phyloP scores from a whole-genome alignment of 2,888 invertebrate genomes.

The Tenthredo scrophulariae region DNA sequence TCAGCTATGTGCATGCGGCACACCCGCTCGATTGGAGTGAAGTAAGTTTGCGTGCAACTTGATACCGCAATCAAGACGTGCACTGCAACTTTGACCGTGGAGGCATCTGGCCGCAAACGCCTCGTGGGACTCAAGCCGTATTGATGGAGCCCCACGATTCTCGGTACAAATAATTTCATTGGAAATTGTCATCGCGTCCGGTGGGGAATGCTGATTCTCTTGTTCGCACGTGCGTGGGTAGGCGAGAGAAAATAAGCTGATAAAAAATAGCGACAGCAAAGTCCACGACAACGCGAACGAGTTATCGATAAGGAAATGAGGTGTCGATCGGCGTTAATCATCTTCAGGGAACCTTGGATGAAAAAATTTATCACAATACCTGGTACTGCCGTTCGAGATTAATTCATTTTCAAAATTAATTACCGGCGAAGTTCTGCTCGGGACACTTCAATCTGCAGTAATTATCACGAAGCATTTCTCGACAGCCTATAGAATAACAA shows the following conservation, averaged over 20 bases:
- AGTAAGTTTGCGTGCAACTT: conserved; percentile 35
- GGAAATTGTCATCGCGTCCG: conserved; percentile 68
- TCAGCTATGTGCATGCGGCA: not conserved
- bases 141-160: conserved; percentile 69
- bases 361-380: not conserved
- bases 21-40: not conserved
- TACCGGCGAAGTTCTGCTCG: not conserved
- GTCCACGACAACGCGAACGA: not conserved
- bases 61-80: conserved; percentile 56
- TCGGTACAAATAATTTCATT: conserved; percentile 73
- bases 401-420: not conserved
- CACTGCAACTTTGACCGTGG: conserved; percentile 65
- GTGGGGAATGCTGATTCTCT: conserved; percentile 69
- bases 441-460: conserved; percentile 49
- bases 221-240: conserved; percentile 49
- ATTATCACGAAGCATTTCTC: conserved; percentile 44
- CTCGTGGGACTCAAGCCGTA: conserved; percentile 69
- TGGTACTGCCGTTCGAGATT: not conserved
- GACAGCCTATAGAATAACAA: conserved; percentile 20
- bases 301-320: not conserved
- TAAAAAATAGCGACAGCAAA: not conserved
- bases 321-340: not conserved
- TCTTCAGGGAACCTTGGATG: not conserved
- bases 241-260: not conserved
- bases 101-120: conserved; percentile 66